Conservation (phyloP, 2,888 invertebrate genomes). For the Cantharis flavilabris region DNA sequence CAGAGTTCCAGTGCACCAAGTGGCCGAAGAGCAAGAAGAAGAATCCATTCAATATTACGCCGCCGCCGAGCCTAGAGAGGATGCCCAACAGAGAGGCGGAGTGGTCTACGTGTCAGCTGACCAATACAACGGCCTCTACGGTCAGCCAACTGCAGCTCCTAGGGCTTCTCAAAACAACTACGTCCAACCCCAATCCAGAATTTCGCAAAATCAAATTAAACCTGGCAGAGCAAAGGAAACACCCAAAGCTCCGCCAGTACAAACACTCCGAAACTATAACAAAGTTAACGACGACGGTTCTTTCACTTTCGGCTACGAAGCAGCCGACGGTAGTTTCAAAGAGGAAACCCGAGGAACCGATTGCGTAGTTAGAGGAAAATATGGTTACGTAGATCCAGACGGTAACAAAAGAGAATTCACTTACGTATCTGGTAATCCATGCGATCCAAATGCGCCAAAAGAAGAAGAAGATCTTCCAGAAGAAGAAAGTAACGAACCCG, state of each 20-base stretch:
- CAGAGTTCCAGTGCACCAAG: slow-evolving; percentile 58
- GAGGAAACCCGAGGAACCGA: slow-evolving; percentile 85
- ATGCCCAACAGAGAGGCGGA: slow-evolving; percentile 43
- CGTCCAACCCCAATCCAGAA: slow-evolving; percentile 24
- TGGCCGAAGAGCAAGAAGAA: slow-evolving; percentile 55
- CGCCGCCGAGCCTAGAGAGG: slow-evolving; percentile 54
- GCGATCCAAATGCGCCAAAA: slow-evolving; percentile 81
- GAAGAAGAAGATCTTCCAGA: slow-evolving; percentile 63
- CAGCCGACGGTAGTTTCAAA: slow-evolving; percentile 84
- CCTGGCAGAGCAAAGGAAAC: slow-evolving; percentile 59
- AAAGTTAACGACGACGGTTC: slow-evolving; percentile 83
- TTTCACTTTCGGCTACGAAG: slow-evolving; percentile 84
- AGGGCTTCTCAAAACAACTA: slow-evolving; percentile 48
- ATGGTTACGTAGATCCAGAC: slow-evolving; percentile 85
- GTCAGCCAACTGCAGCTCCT: slow-evolving; percentile 52
- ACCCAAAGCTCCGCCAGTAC: slow-evolving; percentile 72
- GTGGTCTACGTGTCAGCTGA: slow-evolving; percentile 55
- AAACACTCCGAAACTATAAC: slow-evolving; percentile 82
- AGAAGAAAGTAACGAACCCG: slow-evolving; percentile 59
- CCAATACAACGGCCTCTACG: slow-evolving; percentile 57
- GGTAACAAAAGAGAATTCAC: slow-evolving; percentile 86
- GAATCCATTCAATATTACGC: slow-evolving; percentile 56
- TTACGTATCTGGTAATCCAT: slow-evolving; percentile 84
- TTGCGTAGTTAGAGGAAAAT: slow-evolving; percentile 85
- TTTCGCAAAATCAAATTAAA: slow-evolving; percentile 11